Conservation (phyloP, 2,797 vertebrate species). For the Danio jaintianensis region DNA sequence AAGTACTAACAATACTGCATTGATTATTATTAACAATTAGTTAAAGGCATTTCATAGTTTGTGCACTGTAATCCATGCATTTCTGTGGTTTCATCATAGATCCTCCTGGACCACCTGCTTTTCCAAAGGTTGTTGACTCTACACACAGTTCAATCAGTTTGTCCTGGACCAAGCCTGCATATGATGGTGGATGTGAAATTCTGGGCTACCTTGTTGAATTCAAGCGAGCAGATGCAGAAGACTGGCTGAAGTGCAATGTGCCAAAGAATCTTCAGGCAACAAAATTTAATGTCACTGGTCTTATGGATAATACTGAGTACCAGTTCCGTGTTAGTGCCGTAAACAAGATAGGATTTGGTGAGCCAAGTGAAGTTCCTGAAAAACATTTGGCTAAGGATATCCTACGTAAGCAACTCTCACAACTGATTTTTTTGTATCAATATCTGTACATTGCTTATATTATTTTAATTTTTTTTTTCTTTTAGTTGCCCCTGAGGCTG, state of each 20-base stretch:
- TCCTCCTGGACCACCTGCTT: constrained; percentile 96
- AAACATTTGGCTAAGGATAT: constrained; percentile 94
- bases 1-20: constrained; percentile 70
- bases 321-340: constrained; percentile 94
- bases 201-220: constrained; percentile 94
- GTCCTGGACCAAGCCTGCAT: constrained; percentile 96
- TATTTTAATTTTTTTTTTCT: constrained; percentile 4
- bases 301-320: constrained; percentile 90
- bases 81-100: constrained; percentile 74
- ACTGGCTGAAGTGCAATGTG: constrained; percentile 94
- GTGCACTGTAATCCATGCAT: neutral
- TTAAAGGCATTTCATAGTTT: neutral
- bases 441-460: constrained; percentile 3
- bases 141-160: constrained; percentile 91
- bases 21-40: neutral
- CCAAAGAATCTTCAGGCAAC: constrained; percentile 93
- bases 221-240: constrained; percentile 87
- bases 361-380: constrained; percentile 95
- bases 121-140: constrained; percentile 94
- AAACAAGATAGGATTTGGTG: constrained; percentile 96
- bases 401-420: constrained; percentile 83
- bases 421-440: neutral
- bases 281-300: constrained; percentile 86
- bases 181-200: constrained; percentile 97
- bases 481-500: constrained; percentile 93